phyloP scores from a whole-genome alignment of 1,140 invertebrate genomes.

The Drosophila nebulosa region DNA sequence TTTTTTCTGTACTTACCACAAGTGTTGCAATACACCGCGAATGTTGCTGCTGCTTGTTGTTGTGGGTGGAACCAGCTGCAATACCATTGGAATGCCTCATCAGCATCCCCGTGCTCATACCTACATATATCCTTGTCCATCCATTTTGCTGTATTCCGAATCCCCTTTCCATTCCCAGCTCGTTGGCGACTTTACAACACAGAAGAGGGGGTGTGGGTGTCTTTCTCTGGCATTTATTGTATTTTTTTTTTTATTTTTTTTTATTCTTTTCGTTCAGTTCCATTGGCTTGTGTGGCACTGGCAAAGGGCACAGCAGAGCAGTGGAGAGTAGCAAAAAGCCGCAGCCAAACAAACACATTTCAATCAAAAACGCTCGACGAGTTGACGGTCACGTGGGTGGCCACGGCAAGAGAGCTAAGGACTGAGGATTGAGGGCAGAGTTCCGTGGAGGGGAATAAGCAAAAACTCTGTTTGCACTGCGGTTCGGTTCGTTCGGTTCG shows the following conservation, averaged over 20 bases:
- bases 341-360: slow-evolving; percentile 76
- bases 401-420: slow-evolving; percentile 11
- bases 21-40: slow-evolving; percentile 46
- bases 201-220: not conserved
- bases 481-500: not conserved
- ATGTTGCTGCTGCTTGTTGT: slow-evolving; percentile 13
- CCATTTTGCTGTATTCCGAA: slow-evolving; percentile 12
- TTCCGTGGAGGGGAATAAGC: not conserved
- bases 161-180: not conserved
- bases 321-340: slow-evolving; percentile 26
- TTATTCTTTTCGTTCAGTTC: not conserved
- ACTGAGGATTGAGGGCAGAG: not conserved
- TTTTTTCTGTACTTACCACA: slow-evolving; percentile 32
- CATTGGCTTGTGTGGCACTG: not conserved
- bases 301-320: not conserved
- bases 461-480: slow-evolving; percentile 6
- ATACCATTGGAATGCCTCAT: slow-evolving; percentile 44
- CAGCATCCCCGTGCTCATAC: slow-evolving; percentile 29
- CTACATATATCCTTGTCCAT: slow-evolving; percentile 48
- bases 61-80: slow-evolving; percentile 9
- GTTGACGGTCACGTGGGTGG: slow-evolving; percentile 53
- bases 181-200: not conserved
- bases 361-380: slow-evolving; percentile 65
- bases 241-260: slow-evolving; percentile 19
- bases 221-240: slow-evolving; percentile 59